Evolutionary conservation across 2,888 invertebrate species (phyloP).

Genomic region (Zhuqinia jingwanae): DNA sequence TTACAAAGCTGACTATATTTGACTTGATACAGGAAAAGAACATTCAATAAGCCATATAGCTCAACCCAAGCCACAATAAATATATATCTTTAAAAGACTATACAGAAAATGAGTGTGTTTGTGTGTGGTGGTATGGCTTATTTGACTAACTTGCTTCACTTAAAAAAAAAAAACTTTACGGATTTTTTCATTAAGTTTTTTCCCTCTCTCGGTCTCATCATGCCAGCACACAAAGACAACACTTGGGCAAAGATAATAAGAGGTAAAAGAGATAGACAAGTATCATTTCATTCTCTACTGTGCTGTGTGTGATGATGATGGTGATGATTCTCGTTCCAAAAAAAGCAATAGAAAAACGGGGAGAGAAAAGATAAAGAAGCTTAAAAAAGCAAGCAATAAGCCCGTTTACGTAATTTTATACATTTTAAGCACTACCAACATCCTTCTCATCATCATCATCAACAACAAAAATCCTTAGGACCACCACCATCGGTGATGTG

Average conservation of each 20-base stretch:
- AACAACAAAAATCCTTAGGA: background rate
- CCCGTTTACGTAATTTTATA: slow-evolving; percentile 29
- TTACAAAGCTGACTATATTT: background rate
- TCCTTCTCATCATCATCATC: background rate
- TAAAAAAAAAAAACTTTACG: slow-evolving; percentile 34
- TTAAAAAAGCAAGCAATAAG: slow-evolving; percentile 32
- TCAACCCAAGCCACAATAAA: slow-evolving; percentile 16
- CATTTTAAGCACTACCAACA: slow-evolving; percentile 28
- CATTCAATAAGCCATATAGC: background rate
- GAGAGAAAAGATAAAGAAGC: slow-evolving; percentile 6
- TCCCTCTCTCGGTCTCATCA: background rate
- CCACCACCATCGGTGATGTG: background rate
- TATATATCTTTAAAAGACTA: background rate
- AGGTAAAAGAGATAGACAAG: slow-evolving; percentile 54
- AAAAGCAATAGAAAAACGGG: slow-evolving; percentile 16
- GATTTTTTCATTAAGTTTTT: slow-evolving; percentile 59
- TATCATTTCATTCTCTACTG: slow-evolving; percentile 53
- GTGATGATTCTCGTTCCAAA: background rate
- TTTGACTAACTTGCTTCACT: too few species aligned
- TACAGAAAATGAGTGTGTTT: background rate
- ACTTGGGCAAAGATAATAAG: slow-evolving; percentile 51
- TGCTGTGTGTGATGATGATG: background rate
- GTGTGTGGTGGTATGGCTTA: slow-evolving; percentile 18
- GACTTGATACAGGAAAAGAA: slow-evolving; percentile 6
- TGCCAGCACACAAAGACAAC: slow-evolving; percentile 20